These are phyloP conservation scores for Euwallacea fornicatus DNA, from an alignment of 1,140 invertebrate genomes.

Conservation along the genomic window DNA sequence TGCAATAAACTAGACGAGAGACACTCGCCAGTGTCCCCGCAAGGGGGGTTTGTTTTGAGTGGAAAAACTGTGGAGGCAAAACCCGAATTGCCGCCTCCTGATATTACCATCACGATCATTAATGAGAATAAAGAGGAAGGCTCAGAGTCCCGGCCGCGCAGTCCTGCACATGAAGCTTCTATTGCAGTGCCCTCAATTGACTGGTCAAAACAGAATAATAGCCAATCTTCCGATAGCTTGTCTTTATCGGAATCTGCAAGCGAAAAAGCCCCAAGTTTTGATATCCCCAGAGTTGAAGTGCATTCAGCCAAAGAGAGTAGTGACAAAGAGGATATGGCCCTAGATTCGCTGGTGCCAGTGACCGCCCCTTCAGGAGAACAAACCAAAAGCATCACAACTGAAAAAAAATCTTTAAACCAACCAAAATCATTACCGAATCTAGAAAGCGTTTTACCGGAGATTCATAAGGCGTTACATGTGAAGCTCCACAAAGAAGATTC, in stretches of 20 bases:
- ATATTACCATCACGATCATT: slow-evolving; percentile 36
- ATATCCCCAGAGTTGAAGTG: slow-evolving; percentile 43
- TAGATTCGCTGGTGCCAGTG: slow-evolving; percentile 36
- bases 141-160: slow-evolving; percentile 59
- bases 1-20: slow-evolving; percentile 48
- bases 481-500: slow-evolving; percentile 32
- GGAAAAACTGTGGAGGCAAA: slow-evolving; percentile 31
- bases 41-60: slow-evolving; percentile 23
- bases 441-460: slow-evolving; percentile 43
- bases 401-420: slow-evolving; percentile 52
- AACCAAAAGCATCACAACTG: slow-evolving; percentile 46
- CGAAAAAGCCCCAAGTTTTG: slow-evolving; percentile 30
- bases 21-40: slow-evolving; percentile 49
- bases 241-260: slow-evolving; percentile 54
- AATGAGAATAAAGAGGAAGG: slow-evolving; percentile 44
- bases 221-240: slow-evolving; percentile 64
- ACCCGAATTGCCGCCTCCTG: slow-evolving; percentile 32
- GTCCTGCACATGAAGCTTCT: slow-evolving; percentile 64
- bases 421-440: slow-evolving; percentile 51
- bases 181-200: slow-evolving; percentile 67
- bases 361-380: not conserved
- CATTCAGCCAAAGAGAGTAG: slow-evolving; percentile 29
- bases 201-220: slow-evolving; percentile 56
- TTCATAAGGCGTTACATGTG: slow-evolving; percentile 44
- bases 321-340: slow-evolving; percentile 36